Percentiles rank a stretch among this genome's conserved stretches.
Evolutionary conservation across 2,888 invertebrate genomes (phyloP).

Genomic region (Gari tellinella): DNA sequence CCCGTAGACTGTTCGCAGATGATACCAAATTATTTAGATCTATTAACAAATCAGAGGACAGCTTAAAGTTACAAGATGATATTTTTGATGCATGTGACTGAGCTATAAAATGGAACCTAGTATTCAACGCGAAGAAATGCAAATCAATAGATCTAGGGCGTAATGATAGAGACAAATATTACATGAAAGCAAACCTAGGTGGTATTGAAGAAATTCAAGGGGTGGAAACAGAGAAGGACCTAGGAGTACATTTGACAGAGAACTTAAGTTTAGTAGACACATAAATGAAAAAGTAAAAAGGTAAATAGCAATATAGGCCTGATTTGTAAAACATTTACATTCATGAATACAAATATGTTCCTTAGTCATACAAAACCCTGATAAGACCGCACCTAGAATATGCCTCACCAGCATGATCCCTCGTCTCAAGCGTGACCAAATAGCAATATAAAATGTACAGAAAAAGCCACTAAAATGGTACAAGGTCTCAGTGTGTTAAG

Average conservation of each 20-base stretch:
- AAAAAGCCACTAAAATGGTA: constrained; percentile 21
- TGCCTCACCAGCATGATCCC: constrained; percentile 22
- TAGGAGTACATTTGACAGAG: constrained; percentile 1
- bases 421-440: constrained; percentile 12
- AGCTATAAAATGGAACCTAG: constrained; percentile 7
- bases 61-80: neutral
- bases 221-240: neutral
- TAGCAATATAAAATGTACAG: constrained; percentile 23
- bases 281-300: constrained; percentile 13
- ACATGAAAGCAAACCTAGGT: neutral
- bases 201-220: neutral
- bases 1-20: constrained; percentile 3
- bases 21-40: constrained; percentile 9
- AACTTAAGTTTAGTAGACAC: neutral
- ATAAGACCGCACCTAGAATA: constrained; percentile 30
- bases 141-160: neutral
- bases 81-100: constrained; percentile 14
- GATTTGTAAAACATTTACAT: constrained; percentile 20
- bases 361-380: constrained; percentile 21
- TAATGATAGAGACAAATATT: neutral
- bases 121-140: constrained; percentile 27
- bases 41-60: neutral
- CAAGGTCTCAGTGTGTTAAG: constrained; percentile 2
- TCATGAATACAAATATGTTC: constrained; percentile 22
- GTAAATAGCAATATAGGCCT: constrained; percentile 21